Evolutionary conservation across 92 coral and sea anemone genomes (phyloP).

Genomic region (Epizoanthus fatuus): DNA sequence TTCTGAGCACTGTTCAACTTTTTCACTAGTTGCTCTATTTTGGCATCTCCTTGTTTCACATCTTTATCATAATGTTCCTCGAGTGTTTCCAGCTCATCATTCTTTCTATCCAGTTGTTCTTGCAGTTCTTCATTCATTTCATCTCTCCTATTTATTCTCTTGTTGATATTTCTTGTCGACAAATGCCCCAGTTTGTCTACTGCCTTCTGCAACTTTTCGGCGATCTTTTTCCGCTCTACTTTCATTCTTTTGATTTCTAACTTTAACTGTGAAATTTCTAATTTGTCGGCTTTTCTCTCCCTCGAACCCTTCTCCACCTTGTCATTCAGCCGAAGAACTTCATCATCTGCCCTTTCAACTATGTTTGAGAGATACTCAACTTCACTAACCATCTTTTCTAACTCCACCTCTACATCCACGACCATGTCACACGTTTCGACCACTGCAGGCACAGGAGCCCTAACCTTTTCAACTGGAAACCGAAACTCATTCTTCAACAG

Average conservation of each 20-base stretch:
- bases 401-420: slow-evolving; percentile 14
- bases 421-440: neutral
- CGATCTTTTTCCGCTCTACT: slow-evolving; percentile 20
- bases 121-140: slow-evolving; percentile 9
- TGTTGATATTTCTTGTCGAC: slow-evolving; percentile 12
- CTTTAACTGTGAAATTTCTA: slow-evolving; percentile 24
- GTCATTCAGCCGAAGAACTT: slow-evolving; percentile 28
- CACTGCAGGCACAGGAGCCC: neutral
- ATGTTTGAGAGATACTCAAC: too few species aligned
- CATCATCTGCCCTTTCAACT: slow-evolving; percentile 20
- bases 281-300: slow-evolving; percentile 15
- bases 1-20: neutral
- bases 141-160: slow-evolving; percentile 20
- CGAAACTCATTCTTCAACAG: slow-evolving; percentile 7
- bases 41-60: neutral
- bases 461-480: slow-evolving; percentile 15
- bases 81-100: too few species aligned
- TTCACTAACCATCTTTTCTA: neutral
- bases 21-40: slow-evolving; percentile 9
- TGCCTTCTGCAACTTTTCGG: slow-evolving; percentile 17
- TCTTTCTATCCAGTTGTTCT: neutral
- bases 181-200: slow-evolving; percentile 32
- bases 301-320: slow-evolving; percentile 28
- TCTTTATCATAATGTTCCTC: slow-evolving; percentile 11
- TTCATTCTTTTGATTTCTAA: slow-evolving; percentile 19